phyloP scores from a whole-genome alignment of 2,888 invertebrate genomes.

The Drosophila borealis region DNA sequence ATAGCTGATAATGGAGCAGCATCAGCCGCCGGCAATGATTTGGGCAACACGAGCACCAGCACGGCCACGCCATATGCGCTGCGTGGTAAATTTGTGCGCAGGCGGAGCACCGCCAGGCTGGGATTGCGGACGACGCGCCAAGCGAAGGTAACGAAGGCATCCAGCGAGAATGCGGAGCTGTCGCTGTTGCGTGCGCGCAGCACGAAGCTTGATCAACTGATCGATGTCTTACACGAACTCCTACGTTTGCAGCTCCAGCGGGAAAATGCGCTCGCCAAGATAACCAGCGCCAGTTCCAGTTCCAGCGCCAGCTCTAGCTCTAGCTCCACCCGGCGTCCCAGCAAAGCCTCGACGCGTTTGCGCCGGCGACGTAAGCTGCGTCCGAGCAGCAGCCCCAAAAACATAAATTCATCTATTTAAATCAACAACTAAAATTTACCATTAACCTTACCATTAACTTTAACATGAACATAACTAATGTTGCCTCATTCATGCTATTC shows the following conservation, averaged over 20 bases:
- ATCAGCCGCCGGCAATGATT: slow-evolving; percentile 18
- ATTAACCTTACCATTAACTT: slow-evolving; percentile 9
- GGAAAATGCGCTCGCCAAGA: slow-evolving; percentile 22
- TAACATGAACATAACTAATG: slow-evolving; percentile 31
- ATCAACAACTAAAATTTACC: neutral
- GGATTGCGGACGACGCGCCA: slow-evolving; percentile 52
- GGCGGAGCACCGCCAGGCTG: slow-evolving; percentile 56
- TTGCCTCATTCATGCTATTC: slow-evolving; percentile 32
- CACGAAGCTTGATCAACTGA: slow-evolving; percentile 73
- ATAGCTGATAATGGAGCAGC: neutral
- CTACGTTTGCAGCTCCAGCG: slow-evolving; percentile 56
- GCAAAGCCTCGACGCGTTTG: slow-evolving; percentile 30
- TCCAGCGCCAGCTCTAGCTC: neutral
- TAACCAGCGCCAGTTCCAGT: neutral
- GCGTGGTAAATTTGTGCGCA: slow-evolving; percentile 73
- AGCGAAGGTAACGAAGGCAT: slow-evolving; percentile 22
- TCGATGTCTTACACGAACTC: slow-evolving; percentile 75
- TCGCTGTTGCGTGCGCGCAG: slow-evolving; percentile 38
- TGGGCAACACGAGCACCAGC: neutral
- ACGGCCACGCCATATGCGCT: slow-evolving; percentile 67
- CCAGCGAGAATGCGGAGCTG: slow-evolving; percentile 7
- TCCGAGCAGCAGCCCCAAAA: neutral
- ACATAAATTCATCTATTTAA: slow-evolving; percentile 12
- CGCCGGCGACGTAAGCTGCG: slow-evolving; percentile 43
- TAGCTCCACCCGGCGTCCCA: slow-evolving; percentile 12